Conservation (phyloP, 2,797 vertebrate genomes). For the Sphenopsis melanotis region DNA sequence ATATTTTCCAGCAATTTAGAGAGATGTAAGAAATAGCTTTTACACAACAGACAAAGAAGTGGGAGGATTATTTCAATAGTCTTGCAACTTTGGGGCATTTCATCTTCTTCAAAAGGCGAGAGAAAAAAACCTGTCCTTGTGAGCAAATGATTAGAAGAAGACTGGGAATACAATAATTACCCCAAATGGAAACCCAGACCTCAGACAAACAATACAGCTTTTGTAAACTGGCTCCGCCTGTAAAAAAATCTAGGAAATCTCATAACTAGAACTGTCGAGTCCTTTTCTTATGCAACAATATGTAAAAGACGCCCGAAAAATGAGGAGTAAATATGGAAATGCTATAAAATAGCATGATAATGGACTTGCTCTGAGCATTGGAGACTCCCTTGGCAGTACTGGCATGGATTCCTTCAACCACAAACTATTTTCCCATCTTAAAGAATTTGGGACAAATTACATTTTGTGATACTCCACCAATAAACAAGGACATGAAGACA, state of each 20-base stretch:
- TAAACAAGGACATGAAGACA: conserved; percentile 22
- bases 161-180: conserved; percentile 63
- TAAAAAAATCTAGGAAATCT: conserved; percentile 57
- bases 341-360: not conserved
- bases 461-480: not conserved
- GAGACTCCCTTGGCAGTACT: not conserved
- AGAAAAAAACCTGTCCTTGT: not conserved
- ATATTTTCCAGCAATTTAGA: not conserved
- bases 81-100: conserved; percentile 9
- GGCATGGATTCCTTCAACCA: conserved; percentile 27
- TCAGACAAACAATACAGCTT: conserved; percentile 55
- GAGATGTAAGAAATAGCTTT: not conserved
- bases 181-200: conserved; percentile 52
- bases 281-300: conserved; percentile 47
- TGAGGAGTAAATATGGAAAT: not conserved
- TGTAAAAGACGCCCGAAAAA: conserved; percentile 27
- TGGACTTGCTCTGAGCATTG: not conserved
- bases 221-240: conserved; percentile 12
- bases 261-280: conserved; percentile 31
- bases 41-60: not conserved
- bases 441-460: conserved; percentile 44
- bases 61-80: not conserved
- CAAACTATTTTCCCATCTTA: conserved; percentile 49
- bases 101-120: conserved; percentile 14
- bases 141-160: conserved; percentile 64